A percentile compares a stretch with the other conserved stretches of the same genome.
Conservation (phyloP, 2,113 vertebrate species). For the human (Homo sapiens) region DNA sequence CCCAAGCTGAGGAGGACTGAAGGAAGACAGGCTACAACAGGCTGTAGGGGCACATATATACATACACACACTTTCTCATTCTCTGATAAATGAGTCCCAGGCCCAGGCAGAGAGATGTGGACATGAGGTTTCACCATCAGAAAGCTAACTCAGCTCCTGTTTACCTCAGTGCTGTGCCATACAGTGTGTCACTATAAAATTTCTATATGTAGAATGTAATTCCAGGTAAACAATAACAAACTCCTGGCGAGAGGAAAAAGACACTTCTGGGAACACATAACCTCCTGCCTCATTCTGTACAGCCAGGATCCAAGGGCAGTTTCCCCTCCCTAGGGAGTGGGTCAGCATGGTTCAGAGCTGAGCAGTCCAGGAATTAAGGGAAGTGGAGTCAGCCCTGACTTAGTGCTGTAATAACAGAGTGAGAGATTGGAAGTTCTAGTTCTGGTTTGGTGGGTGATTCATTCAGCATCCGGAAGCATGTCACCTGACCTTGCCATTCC, state of each 20-base stretch:
- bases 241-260: not conserved
- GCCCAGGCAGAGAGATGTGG: not conserved
- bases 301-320: not conserved
- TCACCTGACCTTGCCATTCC: not conserved
- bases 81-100: not conserved
- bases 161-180: not conserved
- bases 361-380: too few relatives aligned
- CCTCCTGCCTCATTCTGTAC: not conserved
- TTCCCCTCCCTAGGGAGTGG: not conserved
- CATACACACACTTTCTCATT: not conserved
- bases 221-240: constrained; percentile 14
- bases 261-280: not conserved
- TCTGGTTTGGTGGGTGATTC: not conserved
- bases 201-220: not conserved
- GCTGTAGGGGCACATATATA: not conserved
- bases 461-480: not conserved
- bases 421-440: not conserved
- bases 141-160: constrained; percentile 7
- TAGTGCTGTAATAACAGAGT: not conserved
- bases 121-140: constrained; percentile 35
- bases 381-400: not conserved
- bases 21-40: not conserved
- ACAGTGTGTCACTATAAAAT: not conserved
- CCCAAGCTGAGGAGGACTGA: not conserved
- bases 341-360: not conserved